These are phyloP conservation scores for Tachyglossus aculeatus DNA, from an alignment of 2,797 vertebrate species.

Conservation along the genomic window DNA sequence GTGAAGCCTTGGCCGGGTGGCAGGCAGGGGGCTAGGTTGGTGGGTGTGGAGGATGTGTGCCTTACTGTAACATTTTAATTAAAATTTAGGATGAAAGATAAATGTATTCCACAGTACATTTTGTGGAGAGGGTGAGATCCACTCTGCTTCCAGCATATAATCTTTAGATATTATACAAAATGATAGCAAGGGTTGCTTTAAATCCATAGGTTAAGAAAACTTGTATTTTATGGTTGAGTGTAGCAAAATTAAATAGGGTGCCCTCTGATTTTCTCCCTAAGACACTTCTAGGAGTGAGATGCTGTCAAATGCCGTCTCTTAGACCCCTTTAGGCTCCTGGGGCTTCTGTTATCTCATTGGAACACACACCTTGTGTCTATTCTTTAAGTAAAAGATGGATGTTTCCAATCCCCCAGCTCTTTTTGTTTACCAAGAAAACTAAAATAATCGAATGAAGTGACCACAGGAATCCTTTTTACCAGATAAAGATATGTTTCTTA, in stretches of 20 bases:
- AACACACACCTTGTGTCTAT: conserved; percentile 52
- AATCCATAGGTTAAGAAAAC: conserved; percentile 26
- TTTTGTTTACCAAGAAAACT: conserved; percentile 38
- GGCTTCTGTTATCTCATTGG: conserved; percentile 43
- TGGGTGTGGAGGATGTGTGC: no score
- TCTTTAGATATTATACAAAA: no score
- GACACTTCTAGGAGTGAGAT: conserved; percentile 21
- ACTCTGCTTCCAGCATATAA: no score
- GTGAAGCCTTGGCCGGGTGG: no score
- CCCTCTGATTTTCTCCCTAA: conserved; percentile 44
- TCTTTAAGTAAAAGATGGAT: conserved; percentile 53
- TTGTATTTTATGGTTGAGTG: conserved; percentile 2
- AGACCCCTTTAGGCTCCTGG: conserved; percentile 32
- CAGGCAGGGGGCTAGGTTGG: no score
- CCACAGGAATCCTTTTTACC: conserved; percentile 40
- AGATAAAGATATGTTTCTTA: conserved; percentile 55
- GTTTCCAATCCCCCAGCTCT: conserved; percentile 38
- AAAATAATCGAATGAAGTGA: conserved; percentile 35
- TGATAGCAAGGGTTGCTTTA: conserved; percentile 14
- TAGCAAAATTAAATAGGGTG: conserved; percentile 43
- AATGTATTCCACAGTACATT: no score
- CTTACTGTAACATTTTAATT: no score
- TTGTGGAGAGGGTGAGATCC: no score
- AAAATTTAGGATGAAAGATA: no score
- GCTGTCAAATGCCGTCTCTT: conserved; percentile 46